These are phyloP conservation scores for Cephus cinctus DNA, from an alignment of 1,140 invertebrate genomes.

Conservation along the genomic window DNA sequence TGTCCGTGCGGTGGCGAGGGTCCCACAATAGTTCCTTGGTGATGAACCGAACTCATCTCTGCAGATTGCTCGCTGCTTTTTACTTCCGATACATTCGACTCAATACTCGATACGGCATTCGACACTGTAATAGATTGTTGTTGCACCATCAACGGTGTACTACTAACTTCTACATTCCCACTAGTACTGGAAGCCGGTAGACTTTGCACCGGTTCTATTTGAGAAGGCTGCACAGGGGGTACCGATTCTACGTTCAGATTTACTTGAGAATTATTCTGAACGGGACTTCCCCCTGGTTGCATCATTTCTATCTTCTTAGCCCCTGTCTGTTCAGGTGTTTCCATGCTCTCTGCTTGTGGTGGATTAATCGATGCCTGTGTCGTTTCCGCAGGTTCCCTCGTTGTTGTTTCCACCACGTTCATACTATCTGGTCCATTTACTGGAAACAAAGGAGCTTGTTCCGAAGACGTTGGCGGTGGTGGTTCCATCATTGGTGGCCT, in stretches of 20 bases:
- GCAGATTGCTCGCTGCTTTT: conserved; percentile 36
- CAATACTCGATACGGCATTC: conserved; percentile 29
- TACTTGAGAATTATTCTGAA: conserved; percentile 35
- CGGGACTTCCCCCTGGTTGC: conserved; percentile 29
- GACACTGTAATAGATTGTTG: conserved; percentile 20
- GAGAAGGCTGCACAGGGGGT: conserved; percentile 21
- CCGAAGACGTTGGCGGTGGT: conserved; percentile 36
- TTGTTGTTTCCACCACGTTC: conserved; percentile 42
- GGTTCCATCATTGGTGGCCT: conserved; percentile 37
- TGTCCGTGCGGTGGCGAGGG: conserved; percentile 28
- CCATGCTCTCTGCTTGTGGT: conserved; percentile 27
- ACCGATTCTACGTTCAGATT: conserved; percentile 36
- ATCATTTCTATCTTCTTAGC: conserved; percentile 13
- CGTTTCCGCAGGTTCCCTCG: conserved; percentile 40
- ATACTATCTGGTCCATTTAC: conserved; percentile 42
- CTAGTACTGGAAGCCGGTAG: conserved; percentile 49
- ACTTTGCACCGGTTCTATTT: conserved; percentile 47
- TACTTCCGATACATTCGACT: conserved; percentile 40
- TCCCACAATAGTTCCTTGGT: too few relatives aligned
- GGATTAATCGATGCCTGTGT: conserved; percentile 32
- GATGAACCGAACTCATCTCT: conserved; percentile 30
- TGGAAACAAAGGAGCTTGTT: conserved; percentile 40
- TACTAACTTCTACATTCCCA: conserved; percentile 38
- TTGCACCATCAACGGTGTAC: conserved; percentile 34
- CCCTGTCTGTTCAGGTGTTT: conserved; percentile 29